These are phyloP conservation scores for Scarus forsteni DNA, from an alignment of 2,797 vertebrate species.

Conservation along the genomic window DNA sequence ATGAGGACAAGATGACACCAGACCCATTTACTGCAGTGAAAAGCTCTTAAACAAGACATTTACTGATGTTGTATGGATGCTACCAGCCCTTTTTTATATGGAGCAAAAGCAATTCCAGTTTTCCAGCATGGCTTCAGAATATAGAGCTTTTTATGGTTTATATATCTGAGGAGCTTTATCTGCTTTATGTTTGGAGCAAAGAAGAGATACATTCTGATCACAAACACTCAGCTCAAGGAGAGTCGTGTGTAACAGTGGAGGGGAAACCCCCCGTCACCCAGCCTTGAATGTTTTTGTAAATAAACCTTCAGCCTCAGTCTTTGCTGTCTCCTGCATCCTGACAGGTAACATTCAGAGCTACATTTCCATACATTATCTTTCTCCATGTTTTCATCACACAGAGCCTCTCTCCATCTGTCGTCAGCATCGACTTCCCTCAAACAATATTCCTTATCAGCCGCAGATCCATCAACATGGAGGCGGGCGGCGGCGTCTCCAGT, in stretches of 20 bases:
- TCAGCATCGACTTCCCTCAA: conserved; percentile 7
- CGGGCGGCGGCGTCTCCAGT: conserved; percentile 6
- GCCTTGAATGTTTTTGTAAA: background rate
- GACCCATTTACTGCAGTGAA: background rate
- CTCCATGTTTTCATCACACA: background rate
- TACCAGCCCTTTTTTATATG: background rate
- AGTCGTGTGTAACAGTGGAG: background rate
- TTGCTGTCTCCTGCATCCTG: background rate
- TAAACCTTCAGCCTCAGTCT: background rate
- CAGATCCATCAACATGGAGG: conserved; percentile 1
- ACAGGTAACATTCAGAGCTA: background rate
- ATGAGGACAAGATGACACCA: background rate
- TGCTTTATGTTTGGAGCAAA: background rate
- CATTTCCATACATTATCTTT: conserved; percentile 1
- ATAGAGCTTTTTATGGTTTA: too few species aligned
- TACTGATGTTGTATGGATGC: background rate
- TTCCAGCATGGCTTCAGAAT: background rate
- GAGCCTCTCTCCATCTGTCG: conserved; percentile 19
- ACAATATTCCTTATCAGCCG: conserved; percentile 33
- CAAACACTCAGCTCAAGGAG: background rate
- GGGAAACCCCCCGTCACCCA: background rate
- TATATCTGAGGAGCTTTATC: too few species aligned
- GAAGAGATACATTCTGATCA: background rate
- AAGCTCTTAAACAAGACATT: background rate
- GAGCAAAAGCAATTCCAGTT: background rate